phyloP scores from a whole-genome alignment of 2,888 invertebrate genomes.

The Hyles lineata region DNA sequence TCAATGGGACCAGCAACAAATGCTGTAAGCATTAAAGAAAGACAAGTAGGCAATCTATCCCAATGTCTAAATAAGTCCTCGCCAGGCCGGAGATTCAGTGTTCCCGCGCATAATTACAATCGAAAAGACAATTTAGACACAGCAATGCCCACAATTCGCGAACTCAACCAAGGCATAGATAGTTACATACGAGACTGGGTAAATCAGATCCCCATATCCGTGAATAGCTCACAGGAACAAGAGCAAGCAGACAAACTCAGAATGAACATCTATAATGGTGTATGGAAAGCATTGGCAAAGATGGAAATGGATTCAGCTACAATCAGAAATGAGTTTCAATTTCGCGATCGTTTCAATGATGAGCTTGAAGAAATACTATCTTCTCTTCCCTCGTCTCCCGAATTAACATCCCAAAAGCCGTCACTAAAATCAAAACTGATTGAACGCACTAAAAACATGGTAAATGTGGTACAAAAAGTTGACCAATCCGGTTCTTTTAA shows the following conservation, averaged over 20 bases:
- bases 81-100: conserved; percentile 1
- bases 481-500: conserved; percentile 52
- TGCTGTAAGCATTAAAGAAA: background rate
- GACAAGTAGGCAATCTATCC: background rate
- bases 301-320: conserved; percentile 57
- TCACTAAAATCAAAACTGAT: conserved; percentile 59
- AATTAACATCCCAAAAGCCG: conserved; percentile 51
- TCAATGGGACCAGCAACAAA: background rate
- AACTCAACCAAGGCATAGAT: conserved; percentile 55
- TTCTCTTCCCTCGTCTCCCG: conserved; percentile 57
- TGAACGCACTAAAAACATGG: conserved; percentile 55
- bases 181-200: conserved; percentile 61
- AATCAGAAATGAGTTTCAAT: conserved; percentile 57
- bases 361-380: conserved; percentile 65
- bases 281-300: conserved; percentile 63
- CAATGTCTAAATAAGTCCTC: background rate
- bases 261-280: conserved; percentile 58
- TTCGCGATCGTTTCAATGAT: conserved; percentile 64
- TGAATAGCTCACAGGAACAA: conserved; percentile 43
- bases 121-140: conserved; percentile 15
- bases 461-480: conserved; percentile 46
- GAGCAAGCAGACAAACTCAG: conserved; percentile 52
- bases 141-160: conserved; percentile 38
- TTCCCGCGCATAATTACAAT: background rate
- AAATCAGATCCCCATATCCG: conserved; percentile 55